These are phyloP conservation scores for Pterophyllum scalare DNA, from an alignment of 2,113 vertebrate genomes.

Conservation along the genomic window DNA sequence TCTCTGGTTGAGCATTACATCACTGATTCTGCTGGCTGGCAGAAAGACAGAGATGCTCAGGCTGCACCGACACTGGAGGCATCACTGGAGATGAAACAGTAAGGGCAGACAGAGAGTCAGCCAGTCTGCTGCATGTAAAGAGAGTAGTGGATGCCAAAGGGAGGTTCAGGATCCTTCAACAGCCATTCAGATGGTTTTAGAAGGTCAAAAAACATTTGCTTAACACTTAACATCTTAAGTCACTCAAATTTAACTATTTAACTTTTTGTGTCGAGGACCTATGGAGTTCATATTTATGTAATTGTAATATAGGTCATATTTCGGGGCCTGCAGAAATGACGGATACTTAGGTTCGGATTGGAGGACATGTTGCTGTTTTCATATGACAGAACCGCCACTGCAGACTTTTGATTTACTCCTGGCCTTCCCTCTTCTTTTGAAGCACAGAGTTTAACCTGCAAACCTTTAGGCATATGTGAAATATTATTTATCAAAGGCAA, in stretches of 20 bases:
- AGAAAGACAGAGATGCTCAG: conserved; percentile 49
- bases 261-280: background rate
- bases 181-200: background rate
- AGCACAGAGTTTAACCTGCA: background rate
- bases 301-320: no score
- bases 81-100: conserved; percentile 12
- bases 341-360: no score
- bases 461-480: background rate
- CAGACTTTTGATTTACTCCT: no score
- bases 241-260: background rate
- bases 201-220: background rate
- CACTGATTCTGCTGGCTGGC: conserved; percentile 57
- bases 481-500: background rate
- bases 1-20: conserved; percentile 76
- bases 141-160: background rate
- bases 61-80: conserved; percentile 27
- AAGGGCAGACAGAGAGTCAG: background rate
- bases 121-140: background rate
- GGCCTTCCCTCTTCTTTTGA: background rate
- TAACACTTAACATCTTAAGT: background rate
- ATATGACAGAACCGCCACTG: background rate
- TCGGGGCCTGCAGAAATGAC: no score
- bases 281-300: fast-evolving
- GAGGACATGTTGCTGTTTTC: no score
- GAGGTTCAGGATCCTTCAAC: background rate